A percentile compares a stretch with the other conserved stretches of the same genome.
Conservation (phyloP, 1,140 invertebrate genomes). For the Meloidogyne exigua region DNA sequence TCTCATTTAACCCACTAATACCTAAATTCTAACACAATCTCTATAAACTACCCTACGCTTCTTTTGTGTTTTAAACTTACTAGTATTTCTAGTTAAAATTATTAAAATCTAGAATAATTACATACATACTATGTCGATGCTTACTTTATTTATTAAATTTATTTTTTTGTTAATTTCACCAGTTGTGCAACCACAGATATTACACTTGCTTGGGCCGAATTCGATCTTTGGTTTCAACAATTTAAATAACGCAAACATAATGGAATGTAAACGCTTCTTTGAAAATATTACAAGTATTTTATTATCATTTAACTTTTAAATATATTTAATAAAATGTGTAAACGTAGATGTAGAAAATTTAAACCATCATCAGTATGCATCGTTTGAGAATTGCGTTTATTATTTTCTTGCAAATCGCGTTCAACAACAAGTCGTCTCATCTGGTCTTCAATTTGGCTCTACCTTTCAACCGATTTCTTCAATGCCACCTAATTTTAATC, state of each 20-base stretch:
- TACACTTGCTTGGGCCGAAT: constrained; percentile 22
- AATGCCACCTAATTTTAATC: constrained; percentile 51
- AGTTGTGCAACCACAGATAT: neutral
- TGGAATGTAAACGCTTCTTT: constrained; percentile 23
- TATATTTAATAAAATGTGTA: neutral
- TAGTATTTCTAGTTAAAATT: no score
- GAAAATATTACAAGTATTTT: constrained; percentile 16
- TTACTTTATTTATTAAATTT: neutral
- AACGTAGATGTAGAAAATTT: constrained; percentile 46
- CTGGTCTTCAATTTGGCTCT: constrained; percentile 40
- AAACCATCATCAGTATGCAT: constrained; percentile 55
- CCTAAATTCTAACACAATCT: no score
- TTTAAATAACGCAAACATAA: constrained; percentile 5
- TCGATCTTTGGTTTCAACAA: constrained; percentile 14
- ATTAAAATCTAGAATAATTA: no score
- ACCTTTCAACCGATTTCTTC: constrained; percentile 58
- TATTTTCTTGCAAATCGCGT: constrained; percentile 59
- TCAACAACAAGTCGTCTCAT: constrained; percentile 43
- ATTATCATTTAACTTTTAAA: neutral
- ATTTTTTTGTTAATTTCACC: neutral
- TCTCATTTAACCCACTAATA: no score
- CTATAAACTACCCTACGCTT: no score
- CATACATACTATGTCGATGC: neutral
- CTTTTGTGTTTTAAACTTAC: no score
- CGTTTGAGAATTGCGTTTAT: constrained; percentile 61